These are phyloP conservation scores for Prochilodus magdalenae DNA, from an alignment of 2,113 vertebrate species.

Conservation along the genomic window DNA sequence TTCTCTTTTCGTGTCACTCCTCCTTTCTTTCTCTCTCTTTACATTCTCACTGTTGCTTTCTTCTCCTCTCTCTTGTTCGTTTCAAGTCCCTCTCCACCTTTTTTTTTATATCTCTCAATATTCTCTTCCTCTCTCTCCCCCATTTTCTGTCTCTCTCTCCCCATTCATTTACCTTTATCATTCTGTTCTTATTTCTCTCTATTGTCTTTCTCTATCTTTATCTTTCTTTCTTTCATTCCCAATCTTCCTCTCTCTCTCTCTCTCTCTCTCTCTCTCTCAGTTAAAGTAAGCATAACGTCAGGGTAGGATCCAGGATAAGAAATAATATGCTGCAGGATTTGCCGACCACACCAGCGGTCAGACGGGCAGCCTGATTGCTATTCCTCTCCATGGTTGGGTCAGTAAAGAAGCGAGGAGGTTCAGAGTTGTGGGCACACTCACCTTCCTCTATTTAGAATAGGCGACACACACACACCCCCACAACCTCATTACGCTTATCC, in stretches of 20 bases:
- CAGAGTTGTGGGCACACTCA: constrained; percentile 61
- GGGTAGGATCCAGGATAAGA: constrained; percentile 40
- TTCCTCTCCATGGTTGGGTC: constrained; percentile 64
- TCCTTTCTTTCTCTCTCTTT: no score
- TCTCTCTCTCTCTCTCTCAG: background rate
- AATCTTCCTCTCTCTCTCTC: background rate
- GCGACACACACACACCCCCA: constrained; percentile 52
- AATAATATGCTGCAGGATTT: constrained; percentile 35
- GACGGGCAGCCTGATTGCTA: constrained; percentile 66
- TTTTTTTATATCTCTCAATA: no score
- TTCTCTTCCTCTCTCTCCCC: no score
- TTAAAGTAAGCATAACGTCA: constrained; percentile 4
- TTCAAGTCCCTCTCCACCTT: no score
- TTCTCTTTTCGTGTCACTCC: no score
- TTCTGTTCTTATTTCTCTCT: no score
- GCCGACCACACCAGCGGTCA: constrained; percentile 31
- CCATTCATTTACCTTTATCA: no score
- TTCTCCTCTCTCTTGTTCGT: no score
- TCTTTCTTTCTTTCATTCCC: background rate
- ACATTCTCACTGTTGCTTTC: no score
- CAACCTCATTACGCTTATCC: constrained; percentile 75
- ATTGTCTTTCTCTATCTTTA: background rate
- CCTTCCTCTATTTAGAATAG: constrained; percentile 68
- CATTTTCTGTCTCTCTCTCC: no score
- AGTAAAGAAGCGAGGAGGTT: constrained; percentile 71